Evolutionary conservation across 37 sponge, comb jelly and placozoan species (phyloP), one percentile per base, ranked within the genome.

Genomic region (Spongilla lacustris): DNA sequence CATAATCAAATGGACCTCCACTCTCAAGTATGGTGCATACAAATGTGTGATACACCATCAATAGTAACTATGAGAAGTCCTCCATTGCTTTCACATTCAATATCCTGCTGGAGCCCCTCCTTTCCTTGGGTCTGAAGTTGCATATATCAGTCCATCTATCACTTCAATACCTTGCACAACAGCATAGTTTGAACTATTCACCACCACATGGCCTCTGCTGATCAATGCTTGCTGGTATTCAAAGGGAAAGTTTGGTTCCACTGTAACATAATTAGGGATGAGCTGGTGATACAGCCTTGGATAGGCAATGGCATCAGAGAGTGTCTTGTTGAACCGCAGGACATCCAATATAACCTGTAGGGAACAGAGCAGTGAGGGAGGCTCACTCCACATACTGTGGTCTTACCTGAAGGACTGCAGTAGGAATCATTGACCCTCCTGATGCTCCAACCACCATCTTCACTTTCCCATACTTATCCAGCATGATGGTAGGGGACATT

Each of bases 401-500:
- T 24, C 77, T 37, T 33, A 88, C 91, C 90, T 89, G 92, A 31
- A 89, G 80, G 27, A 85, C 80, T 29, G 85, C 85, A 66, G 96
- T 91, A 33, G 94, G 91, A 35, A 98, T 98, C 27, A 27, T 41
- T 29, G 95, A 87, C 0, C 97, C 99, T 31, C 99, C 99, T 30
- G 95, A 92, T n/a, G 97, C 97, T 1, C 99, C 99, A 23, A 91
- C 81, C 1, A 93, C 88, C 84, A 94, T 86, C 36, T 82, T 86
- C 22, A 90, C 95, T 31, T 34, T 28, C 9, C 82, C 80, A 24
- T 19, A 66, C 23, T 76, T 66, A 35, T 83, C 80, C 25, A 92
- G 50, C 10, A 97, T 76, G 31, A 97, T 84, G 4, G 89, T 81
- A 22, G 98, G 98, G 19, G 94, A 21, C 49, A 74, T 97, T 1